These are phyloP conservation scores for Drosophila kepulauana DNA, from an alignment of 1,140 invertebrate genomes.

Conservation along the genomic window DNA sequence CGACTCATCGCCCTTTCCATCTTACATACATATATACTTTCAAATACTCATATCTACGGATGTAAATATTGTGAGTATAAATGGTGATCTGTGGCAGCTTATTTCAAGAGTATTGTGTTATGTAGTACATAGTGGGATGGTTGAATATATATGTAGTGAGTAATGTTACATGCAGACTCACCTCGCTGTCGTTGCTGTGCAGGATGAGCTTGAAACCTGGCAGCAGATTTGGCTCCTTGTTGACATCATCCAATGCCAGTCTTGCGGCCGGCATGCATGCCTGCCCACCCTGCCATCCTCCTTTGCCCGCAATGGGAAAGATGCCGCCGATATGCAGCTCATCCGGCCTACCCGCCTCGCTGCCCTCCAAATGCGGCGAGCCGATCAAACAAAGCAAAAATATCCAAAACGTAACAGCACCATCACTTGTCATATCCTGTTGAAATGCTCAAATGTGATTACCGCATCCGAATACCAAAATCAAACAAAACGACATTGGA, in stretches of 20 bases:
- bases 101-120: conserved; percentile 10
- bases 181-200: conserved; percentile 99
- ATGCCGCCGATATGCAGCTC: conserved; percentile 98
- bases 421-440: conserved; percentile 85
- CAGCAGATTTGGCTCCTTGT: conserved; percentile 94
- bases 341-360: conserved; percentile 85
- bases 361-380: conserved; percentile 71
- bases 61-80: conserved; percentile 18
- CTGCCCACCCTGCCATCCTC: conserved; percentile 98
- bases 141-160: conserved; percentile 1
- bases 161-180: conserved; percentile 85
- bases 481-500: conserved; percentile 57
- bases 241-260: conserved; percentile 98
- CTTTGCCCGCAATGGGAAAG: conserved; percentile 97
- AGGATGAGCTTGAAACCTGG: conserved; percentile 96
- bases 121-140: neutral
- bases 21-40: neutral
- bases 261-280: conserved; percentile 97
- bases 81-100: conserved; percentile 18
- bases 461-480: conserved; percentile 55
- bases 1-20: too few species aligned
- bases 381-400: conserved; percentile 84
- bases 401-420: conserved; percentile 85
- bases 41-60: conserved; percentile 9
- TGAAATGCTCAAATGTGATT: conserved; percentile 72